Evolutionary conservation across 2,113 vertebrate genomes (phyloP).

Genomic region (Sitta europaea): DNA sequence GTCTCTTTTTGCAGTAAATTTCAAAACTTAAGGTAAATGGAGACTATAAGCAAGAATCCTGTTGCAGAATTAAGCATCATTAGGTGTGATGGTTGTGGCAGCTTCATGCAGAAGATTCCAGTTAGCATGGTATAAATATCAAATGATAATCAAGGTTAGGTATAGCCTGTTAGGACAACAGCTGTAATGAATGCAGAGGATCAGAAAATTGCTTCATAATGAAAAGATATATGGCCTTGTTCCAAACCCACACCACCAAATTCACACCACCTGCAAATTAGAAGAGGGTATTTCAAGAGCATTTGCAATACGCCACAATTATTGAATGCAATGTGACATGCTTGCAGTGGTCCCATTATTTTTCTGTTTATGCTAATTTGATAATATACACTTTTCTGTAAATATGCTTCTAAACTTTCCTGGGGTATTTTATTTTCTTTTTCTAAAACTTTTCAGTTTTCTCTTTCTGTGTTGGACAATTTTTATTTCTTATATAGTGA

Average conservation of each 20-base stretch:
- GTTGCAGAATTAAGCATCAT: neutral
- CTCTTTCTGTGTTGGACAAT: neutral
- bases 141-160: conserved; percentile 56
- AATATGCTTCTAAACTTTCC: neutral
- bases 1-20: neutral
- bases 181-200: conserved; percentile 56
- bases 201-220: conserved; percentile 64
- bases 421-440: neutral
- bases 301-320: neutral
- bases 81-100: neutral
- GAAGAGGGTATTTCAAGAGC: conserved; percentile 55
- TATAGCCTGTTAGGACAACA: neutral
- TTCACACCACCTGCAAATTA: conserved; percentile 39
- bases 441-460: neutral
- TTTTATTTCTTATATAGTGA: neutral
- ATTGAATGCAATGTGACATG: neutral
- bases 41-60: neutral
- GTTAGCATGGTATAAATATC: conserved; percentile 41
- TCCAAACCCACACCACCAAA: conserved; percentile 54
- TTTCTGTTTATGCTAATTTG: neutral
- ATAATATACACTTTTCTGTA: neutral
- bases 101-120: neutral
- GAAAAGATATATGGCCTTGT: conserved; percentile 19
- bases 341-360: neutral
- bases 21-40: neutral